phyloP scores from a whole-genome alignment of 2,113 vertebrate species.

The Sinocyclocheilus anophthalmus region DNA sequence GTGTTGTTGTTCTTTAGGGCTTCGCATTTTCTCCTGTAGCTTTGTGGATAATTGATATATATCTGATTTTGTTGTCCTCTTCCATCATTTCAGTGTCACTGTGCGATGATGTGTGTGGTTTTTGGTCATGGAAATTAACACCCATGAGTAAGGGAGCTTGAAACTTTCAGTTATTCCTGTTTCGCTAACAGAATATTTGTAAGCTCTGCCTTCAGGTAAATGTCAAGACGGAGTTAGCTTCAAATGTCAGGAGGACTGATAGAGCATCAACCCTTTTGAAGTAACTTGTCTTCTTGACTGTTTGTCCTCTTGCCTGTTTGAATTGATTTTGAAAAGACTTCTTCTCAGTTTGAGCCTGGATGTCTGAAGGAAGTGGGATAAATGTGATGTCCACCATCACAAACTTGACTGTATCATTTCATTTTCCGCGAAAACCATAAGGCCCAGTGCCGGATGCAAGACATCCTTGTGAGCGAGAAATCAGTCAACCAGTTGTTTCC shows the following conservation, averaged over 20 bases:
- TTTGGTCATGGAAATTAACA: conserved; percentile 16
- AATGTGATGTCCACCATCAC: no score
- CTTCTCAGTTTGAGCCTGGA: not conserved
- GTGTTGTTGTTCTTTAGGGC: not conserved
- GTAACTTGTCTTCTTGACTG: not conserved
- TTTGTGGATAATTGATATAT: conserved; percentile 30
- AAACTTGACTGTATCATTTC: not conserved
- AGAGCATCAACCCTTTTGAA: not conserved
- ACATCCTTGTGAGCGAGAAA: not conserved
- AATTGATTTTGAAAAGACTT: not conserved
- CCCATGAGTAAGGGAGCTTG: not conserved
- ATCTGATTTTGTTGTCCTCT: not conserved
- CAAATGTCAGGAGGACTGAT: conserved; percentile 11
- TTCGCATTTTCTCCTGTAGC: not conserved
- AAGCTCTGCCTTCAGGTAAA: conserved; percentile 1
- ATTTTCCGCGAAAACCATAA: not conserved
- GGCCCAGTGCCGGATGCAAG: not conserved
- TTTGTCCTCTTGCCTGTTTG: not conserved
- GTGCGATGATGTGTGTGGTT: not conserved
- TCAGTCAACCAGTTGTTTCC: not conserved
- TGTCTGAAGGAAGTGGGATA: not conserved
- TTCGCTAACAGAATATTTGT: conserved; percentile 14
- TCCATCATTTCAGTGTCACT: not conserved
- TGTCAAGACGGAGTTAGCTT: not conserved
- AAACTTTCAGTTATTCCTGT: not conserved